Evolutionary conservation across 2,797 vertebrate species (phyloP).

Genomic region (Ataeniobius toweri): DNA sequence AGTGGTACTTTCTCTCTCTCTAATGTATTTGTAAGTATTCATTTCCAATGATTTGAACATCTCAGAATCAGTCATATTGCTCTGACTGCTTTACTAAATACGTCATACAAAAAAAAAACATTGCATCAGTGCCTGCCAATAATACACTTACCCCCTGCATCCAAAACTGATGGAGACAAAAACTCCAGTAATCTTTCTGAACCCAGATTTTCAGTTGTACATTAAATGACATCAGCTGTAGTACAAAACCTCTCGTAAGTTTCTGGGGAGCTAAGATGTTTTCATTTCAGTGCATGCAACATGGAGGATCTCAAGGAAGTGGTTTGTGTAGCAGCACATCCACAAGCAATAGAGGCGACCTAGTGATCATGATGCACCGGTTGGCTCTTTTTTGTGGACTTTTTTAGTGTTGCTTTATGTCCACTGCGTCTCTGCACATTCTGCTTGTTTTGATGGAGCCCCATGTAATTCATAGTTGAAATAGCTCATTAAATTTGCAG

Average conservation of each 20-base stretch:
- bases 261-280: neutral
- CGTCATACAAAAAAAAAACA: neutral
- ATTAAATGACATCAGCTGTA: slow-evolving; percentile 1
- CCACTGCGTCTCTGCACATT: neutral
- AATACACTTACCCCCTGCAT: neutral
- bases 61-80: neutral
- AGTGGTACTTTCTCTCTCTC: neutral
- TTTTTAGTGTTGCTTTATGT: slow-evolving; percentile 13
- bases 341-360: slow-evolving; percentile 27
- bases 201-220: slow-evolving; percentile 2
- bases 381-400: slow-evolving; percentile 40
- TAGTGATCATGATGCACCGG: slow-evolving; percentile 29
- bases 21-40: neutral
- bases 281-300: neutral
- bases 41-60: neutral
- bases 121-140: neutral
- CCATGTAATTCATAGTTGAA: neutral
- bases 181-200: neutral
- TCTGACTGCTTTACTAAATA: neutral
- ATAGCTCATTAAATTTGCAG: neutral
- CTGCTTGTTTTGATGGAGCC: neutral
- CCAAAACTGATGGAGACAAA: neutral
- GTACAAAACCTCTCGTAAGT: neutral
- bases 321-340: slow-evolving; percentile 54
- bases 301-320: slow-evolving; percentile 49